phyloP scores from a whole-genome alignment of 2,113 vertebrate species.

The Naja naja region DNA sequence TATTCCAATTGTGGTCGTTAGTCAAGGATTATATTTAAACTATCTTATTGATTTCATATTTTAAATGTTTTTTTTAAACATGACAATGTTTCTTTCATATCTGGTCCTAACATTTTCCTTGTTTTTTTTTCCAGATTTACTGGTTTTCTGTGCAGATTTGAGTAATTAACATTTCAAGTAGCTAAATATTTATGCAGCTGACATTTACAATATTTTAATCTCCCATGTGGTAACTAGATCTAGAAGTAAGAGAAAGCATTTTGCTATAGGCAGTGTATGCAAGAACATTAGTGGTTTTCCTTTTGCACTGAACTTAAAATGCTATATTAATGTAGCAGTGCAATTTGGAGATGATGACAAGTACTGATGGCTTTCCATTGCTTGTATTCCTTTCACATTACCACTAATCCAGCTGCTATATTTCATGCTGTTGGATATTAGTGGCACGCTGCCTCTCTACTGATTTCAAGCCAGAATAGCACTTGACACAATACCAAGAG shows the following conservation, averaged over 20 bases:
- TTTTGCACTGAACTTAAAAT: neutral
- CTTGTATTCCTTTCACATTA: neutral
- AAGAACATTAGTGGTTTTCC: neutral
- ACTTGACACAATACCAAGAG: neutral
- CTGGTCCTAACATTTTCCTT: neutral
- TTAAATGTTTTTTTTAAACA: neutral
- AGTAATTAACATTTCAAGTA: neutral
- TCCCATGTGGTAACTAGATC: neutral
- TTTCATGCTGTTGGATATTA: constrained; percentile 7
- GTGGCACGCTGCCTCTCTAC: constrained; percentile 5
- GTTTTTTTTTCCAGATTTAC: neutral
- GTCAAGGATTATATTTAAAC: neutral
- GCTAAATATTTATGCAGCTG: neutral
- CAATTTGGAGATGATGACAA: neutral
- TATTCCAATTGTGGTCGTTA: neutral
- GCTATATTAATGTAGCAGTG: neutral
- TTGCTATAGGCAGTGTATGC: neutral
- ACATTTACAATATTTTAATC: neutral
- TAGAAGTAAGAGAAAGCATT: neutral
- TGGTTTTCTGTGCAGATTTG: neutral
- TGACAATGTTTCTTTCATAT: neutral
- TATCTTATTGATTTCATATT: neutral
- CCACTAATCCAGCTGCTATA: neutral
- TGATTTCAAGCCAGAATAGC: neutral
- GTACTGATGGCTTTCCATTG: neutral